These are phyloP conservation scores for Lutjanus argentimaculatus DNA, from an alignment of 2,797 vertebrate genomes.

Conservation along the genomic window DNA sequence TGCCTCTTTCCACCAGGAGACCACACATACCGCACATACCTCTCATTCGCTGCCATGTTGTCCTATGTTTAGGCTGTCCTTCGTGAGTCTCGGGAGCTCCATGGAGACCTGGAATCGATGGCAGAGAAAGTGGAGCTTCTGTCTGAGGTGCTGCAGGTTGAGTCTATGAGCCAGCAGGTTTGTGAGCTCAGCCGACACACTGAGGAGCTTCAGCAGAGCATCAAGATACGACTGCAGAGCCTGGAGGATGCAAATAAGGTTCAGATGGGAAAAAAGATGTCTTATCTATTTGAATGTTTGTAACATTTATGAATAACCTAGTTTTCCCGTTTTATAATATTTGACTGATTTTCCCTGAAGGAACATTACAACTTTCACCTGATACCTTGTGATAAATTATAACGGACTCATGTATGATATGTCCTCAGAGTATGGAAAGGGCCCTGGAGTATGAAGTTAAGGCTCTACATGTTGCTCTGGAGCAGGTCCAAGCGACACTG, in stretches of 20 bases:
- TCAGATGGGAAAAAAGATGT: neutral
- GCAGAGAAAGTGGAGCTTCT: conserved; percentile 91
- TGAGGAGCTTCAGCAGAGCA: conserved; percentile 91
- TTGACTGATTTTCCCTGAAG: neutral
- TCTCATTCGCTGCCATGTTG: neutral
- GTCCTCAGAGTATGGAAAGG: conserved; percentile 93
- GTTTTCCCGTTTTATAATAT: neutral
- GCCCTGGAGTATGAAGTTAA: conserved; percentile 94
- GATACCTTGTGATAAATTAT: neutral
- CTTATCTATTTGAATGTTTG: neutral
- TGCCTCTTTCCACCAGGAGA: neutral
- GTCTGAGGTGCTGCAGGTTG: conserved; percentile 91
- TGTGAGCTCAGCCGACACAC: conserved; percentile 91
- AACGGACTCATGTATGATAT: conserved; percentile 4
- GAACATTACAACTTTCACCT: neutral
- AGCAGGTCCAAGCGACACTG: conserved; percentile 92
- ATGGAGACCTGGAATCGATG: conserved; percentile 93
- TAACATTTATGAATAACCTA: neutral
- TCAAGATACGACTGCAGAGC: conserved; percentile 89
- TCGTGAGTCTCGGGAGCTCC: conserved; percentile 94
- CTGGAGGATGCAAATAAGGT: conserved; percentile 96
- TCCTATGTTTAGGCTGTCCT: conserved; percentile 87
- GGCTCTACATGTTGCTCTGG: conserved; percentile 91
- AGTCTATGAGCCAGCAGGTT: conserved; percentile 92
- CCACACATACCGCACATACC: neutral